These are phyloP conservation scores for Dromiciops gliroides DNA, from an alignment of 2,113 vertebrate genomes.

Conservation along the genomic window DNA sequence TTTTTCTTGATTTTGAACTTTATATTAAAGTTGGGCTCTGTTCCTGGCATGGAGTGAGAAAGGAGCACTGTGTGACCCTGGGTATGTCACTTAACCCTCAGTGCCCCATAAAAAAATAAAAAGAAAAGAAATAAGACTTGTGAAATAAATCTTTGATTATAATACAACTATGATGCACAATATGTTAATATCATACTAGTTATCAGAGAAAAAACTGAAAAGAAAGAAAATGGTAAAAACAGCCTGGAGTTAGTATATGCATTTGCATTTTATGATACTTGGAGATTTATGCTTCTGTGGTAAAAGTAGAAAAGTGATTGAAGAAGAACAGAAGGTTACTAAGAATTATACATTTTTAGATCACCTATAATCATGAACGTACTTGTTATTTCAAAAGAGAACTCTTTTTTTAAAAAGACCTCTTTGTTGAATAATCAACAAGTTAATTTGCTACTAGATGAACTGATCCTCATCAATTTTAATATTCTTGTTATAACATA, in stretches of 20 bases:
- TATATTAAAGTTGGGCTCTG: not conserved
- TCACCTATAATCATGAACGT: not conserved
- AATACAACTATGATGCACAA: not conserved
- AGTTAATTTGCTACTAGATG: not conserved
- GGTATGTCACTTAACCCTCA: too few relatives aligned
- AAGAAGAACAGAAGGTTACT: not conserved
- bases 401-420: not conserved
- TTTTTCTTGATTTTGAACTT: not conserved
- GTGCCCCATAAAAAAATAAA: too few relatives aligned
- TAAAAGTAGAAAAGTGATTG: not conserved
- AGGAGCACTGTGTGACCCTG: not conserved
- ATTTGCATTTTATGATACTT: not conserved
- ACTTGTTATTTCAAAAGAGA: too few relatives aligned
- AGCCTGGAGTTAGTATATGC: not conserved
- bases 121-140: not conserved
- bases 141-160: too few relatives aligned
- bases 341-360: not conserved
- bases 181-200: not conserved
- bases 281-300: not conserved
- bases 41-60: not conserved
- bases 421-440: too few relatives aligned
- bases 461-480: not conserved
- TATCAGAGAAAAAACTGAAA: not conserved
- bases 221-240: not conserved
- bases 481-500: not conserved